Percentiles rank a stretch among this genome's conserved stretches.
Evolutionary conservation across 2,113 vertebrate genomes (phyloP).

Genomic region (Urocynchramus pylzowi): DNA sequence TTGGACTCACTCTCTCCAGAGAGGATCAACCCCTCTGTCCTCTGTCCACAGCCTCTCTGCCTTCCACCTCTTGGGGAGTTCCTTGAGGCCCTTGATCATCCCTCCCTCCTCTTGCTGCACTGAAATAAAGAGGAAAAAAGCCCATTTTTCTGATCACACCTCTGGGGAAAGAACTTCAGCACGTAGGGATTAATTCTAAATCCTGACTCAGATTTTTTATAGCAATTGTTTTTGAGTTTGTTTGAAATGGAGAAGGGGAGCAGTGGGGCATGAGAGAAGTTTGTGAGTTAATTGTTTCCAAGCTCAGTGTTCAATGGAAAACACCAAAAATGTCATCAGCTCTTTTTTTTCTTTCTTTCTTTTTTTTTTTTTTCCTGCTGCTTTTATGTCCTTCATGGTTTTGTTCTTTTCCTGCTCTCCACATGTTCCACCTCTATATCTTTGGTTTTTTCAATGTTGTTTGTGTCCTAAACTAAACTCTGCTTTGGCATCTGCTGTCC

Average conservation of each 20-base stretch:
- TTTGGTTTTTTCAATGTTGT: not conserved
- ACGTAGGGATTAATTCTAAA: fast-evolving
- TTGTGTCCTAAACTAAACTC: not conserved
- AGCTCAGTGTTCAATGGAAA: not conserved
- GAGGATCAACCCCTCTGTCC: not conserved
- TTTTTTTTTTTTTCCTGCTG: not conserved
- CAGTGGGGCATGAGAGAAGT: not conserved
- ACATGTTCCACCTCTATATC: not conserved
- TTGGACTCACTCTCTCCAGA: not conserved
- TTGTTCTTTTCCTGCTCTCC: not conserved
- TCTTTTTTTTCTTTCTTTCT: not conserved
- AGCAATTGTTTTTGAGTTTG: not conserved
- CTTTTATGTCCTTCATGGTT: not conserved
- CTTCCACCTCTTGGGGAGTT: not conserved
- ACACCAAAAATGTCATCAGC: not conserved
- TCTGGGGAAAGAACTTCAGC: not conserved
- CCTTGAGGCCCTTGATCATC: not conserved
- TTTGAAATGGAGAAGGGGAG: not conserved
- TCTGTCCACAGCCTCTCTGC: not conserved
- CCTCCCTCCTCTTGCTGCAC: not conserved
- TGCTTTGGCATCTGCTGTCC: not conserved
- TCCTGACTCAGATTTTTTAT: not conserved
- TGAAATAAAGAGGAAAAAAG: not conserved
- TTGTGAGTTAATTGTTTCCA: slow-evolving; percentile 8
- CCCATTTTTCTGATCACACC: fast-evolving